These are phyloP conservation scores for Cryptomyrus ogoouensis DNA, from an alignment of 2,113 vertebrate genomes.

Conservation along the genomic window DNA sequence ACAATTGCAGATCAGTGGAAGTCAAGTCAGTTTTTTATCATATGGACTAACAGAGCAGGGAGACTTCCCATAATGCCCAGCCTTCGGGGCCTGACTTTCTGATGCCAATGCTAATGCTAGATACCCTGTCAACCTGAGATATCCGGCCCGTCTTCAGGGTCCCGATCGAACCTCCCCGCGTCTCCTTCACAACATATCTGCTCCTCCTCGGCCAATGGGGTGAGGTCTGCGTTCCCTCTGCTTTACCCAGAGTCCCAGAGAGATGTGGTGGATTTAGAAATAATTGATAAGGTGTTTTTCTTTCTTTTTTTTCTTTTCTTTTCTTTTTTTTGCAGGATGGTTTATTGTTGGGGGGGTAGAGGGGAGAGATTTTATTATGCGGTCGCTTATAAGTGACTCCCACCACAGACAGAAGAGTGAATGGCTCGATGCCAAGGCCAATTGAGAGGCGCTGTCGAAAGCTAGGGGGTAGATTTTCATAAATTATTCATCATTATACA, in stretches of 20 bases:
- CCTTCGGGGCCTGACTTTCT: too few species aligned
- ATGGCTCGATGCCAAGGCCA: slow-evolving; percentile 64
- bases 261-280: slow-evolving; percentile 44
- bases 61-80: neutral
- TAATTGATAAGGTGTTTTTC: slow-evolving; percentile 49
- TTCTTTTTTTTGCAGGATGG: slow-evolving; percentile 50
- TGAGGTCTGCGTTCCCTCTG: too few species aligned
- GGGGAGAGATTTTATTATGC: slow-evolving; percentile 63
- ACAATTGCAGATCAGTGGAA: neutral
- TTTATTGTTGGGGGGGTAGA: slow-evolving; percentile 55
- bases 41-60: neutral
- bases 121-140: neutral
- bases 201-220: neutral
- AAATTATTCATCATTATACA: slow-evolving; percentile 70
- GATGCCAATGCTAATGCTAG: neutral
- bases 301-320: slow-evolving; percentile 44
- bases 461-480: slow-evolving; percentile 68
- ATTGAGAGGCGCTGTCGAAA: slow-evolving; percentile 63
- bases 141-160: neutral
- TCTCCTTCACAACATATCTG: neutral
- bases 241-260: slow-evolving; percentile 36
- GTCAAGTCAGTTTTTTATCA: neutral
- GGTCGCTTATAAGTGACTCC: slow-evolving; percentile 58
- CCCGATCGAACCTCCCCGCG: neutral
- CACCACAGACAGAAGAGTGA: slow-evolving; percentile 57